Percentiles rank a stretch among this genome's conserved stretches.
Evolutionary conservation across 2,113 vertebrate genomes (phyloP).

Genomic region (Scatophagus argus): DNA sequence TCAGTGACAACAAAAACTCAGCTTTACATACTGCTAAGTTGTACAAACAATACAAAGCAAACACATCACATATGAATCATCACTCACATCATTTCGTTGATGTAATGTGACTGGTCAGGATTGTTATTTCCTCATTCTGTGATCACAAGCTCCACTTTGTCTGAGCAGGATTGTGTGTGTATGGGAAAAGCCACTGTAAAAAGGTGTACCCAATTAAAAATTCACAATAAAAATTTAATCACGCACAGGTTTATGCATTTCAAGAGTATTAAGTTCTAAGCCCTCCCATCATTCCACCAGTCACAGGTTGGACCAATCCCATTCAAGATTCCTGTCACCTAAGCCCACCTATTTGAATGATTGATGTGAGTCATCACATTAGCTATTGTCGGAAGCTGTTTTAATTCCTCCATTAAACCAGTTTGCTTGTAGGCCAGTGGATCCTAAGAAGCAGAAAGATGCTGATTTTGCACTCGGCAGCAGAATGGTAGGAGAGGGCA

Average conservation of each 20-base stretch:
- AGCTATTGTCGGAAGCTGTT: constrained; percentile 49
- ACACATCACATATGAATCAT: constrained; percentile 64
- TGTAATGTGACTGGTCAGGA: constrained; percentile 35
- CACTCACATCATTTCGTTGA: constrained; percentile 14
- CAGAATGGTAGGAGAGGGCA: constrained; percentile 23
- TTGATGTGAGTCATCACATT: constrained; percentile 67
- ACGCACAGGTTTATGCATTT: constrained; percentile 18
- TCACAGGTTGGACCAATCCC: constrained; percentile 45
- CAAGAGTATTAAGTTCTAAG: constrained; percentile 19
- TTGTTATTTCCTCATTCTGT: constrained; percentile 28
- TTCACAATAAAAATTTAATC: constrained; percentile 8
- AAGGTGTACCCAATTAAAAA: constrained; percentile 49
- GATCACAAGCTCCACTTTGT: constrained; percentile 17
- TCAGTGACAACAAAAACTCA: constrained; percentile 57
- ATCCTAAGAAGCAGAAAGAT: constrained; percentile 38
- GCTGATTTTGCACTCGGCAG: constrained; percentile 58
- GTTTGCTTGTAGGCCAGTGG: constrained; percentile 32
- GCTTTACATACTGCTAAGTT: constrained; percentile 43
- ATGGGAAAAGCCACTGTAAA: background rate
- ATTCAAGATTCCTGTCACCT: constrained; percentile 33
- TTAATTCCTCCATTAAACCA: constrained; percentile 57
- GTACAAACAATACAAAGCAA: constrained; percentile 68
- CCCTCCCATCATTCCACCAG: constrained; percentile 18
- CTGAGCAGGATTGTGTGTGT: background rate
- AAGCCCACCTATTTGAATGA: constrained; percentile 37